Evolutionary conservation across 2,113 vertebrate species (phyloP).

Genomic region (Theristicus caerulescens): DNA sequence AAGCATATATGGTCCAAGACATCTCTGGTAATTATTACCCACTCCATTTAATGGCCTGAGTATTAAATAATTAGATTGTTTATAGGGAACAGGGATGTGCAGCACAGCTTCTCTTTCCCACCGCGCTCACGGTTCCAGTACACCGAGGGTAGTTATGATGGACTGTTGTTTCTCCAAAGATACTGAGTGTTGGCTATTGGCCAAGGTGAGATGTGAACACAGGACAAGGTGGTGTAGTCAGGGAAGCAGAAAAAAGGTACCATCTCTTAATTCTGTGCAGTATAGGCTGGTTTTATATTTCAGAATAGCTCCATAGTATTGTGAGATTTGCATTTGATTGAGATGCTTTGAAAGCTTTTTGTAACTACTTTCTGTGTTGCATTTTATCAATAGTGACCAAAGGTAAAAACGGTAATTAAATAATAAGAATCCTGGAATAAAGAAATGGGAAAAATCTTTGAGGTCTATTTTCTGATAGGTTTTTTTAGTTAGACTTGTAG

Average conservation of each 20-base stretch:
- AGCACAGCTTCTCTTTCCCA: background rate
- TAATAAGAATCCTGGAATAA: background rate
- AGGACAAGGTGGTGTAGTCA: background rate
- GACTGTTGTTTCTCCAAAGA: background rate
- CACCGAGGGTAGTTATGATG: background rate
- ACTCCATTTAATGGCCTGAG: background rate
- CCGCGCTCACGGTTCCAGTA: fast-evolving
- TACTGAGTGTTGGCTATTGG: background rate
- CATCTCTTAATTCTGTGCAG: background rate
- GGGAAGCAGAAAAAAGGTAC: background rate
- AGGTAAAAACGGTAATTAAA: background rate
- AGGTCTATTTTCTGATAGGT: background rate
- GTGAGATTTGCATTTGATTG: background rate
- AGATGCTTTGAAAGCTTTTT: background rate
- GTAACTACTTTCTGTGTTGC: background rate
- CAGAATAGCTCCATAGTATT: background rate
- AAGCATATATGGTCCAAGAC: background rate
- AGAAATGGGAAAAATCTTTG: background rate
- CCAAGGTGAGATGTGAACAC: no score
- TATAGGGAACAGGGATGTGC: background rate
- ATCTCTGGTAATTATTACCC: background rate
- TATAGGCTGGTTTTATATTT: background rate
- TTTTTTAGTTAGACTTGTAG: background rate
- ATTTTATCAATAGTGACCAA: background rate
- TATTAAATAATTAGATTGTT: background rate